Evolutionary conservation across 2,888 invertebrate species (phyloP).

Genomic region (Chydorus sphaericus): DNA sequence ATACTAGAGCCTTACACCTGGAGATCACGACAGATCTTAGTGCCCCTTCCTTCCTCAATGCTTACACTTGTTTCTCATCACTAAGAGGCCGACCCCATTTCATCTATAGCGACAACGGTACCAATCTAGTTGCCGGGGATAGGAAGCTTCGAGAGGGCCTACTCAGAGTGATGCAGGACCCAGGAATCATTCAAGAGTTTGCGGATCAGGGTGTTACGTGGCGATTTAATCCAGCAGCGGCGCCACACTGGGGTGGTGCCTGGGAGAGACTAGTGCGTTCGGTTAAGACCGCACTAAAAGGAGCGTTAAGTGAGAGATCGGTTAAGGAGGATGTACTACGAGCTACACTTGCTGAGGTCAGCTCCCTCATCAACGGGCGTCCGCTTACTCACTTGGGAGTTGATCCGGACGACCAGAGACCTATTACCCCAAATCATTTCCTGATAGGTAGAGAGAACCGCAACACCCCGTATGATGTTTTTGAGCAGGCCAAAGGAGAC

Average conservation of each 20-base stretch:
- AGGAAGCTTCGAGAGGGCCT: conserved; percentile 10
- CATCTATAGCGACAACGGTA: conserved; percentile 18
- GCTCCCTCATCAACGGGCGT: background rate
- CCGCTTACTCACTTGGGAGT: background rate
- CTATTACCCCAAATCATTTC: conserved; percentile 2
- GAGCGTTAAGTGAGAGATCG: conserved; percentile 7
- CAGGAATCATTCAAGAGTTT: background rate
- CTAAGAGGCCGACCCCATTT: conserved; percentile 15
- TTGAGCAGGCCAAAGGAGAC: background rate
- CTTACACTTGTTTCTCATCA: background rate
- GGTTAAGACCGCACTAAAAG: conserved; percentile 14
- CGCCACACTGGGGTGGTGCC: conserved; percentile 19
- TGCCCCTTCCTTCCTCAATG: background rate
- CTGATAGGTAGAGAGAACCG: background rate
- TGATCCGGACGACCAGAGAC: background rate
- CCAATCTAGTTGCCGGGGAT: conserved; percentile 17
- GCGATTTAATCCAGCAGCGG: conserved; percentile 18
- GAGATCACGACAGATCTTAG: background rate
- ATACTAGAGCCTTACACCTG: conserved; percentile 15
- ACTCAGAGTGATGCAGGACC: background rate
- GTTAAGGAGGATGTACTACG: conserved; percentile 16
- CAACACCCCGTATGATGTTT: background rate
- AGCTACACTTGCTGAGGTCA: conserved; percentile 13
- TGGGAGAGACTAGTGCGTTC: conserved; percentile 19
- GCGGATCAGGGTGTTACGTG: conserved; percentile 7